Base-by-base conservation (phyloP, 1,140 invertebrate genomes). In the Caligus rogercresseyi region DNA sequence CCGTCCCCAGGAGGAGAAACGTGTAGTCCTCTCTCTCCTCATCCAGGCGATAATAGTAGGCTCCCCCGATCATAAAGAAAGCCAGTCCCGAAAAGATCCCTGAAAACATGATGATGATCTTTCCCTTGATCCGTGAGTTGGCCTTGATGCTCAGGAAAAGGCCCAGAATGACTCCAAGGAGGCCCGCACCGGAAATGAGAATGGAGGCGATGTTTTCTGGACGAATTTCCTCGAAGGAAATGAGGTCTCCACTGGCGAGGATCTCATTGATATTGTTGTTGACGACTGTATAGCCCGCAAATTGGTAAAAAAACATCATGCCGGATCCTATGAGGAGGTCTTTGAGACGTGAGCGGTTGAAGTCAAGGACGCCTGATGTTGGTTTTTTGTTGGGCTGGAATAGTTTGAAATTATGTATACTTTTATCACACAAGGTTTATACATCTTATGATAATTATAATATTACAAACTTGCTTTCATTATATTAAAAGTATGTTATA, bases 281-380 rank as follows among this genome's bases (percentile, higher is more conserved):
- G 31, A 60, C 26, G 24, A 60, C 57, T 31, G 18, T 60, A 31
- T 60, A 60, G 2, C 57, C 57, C 13, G 57, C 57, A 60, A 60
- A 60, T 60, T 60, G 57, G n/a, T 60, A 60, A 25, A 60, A 60
- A 60, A 60, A 31, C 57, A 60, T 60, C n/a, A 43, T 43, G 7
- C 31, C 31, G 31, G n/a, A 11, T n/a, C 31, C 31, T 11, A 43
- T 43, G 31, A 43, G n/a, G 7, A 43, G n/a, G n/a, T 43, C n/a
- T n/a, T 43, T 43, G 7, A 43, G 7, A 7, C n/a, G 7, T 43
- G 31, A 43, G n/a, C 7, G 31, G n/a, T n/a, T n/a, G n/a, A n/a
- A n/a, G n/a, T n/a, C n/a, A n/a, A n/a, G n/a, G n/a, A n/a, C n/a
- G n/a, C n/a, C n/a, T n/a, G n/a, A n/a, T n/a, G n/a, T n/a, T n/a